Conservation (phyloP, 2,113 vertebrate genomes). For the Sinosuthora webbiana region DNA sequence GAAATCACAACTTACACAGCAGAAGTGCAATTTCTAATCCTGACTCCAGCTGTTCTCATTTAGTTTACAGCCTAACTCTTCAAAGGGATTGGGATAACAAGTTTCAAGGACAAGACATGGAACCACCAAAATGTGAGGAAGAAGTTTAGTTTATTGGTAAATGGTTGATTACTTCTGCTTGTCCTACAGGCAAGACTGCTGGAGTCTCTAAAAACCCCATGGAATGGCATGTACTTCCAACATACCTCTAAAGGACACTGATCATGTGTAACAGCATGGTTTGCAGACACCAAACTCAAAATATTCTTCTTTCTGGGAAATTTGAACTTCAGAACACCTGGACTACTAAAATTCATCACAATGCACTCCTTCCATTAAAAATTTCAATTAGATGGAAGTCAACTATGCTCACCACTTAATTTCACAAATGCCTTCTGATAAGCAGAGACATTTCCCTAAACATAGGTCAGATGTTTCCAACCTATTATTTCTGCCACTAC, state of each 20-base stretch:
- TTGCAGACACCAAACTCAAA: not conserved
- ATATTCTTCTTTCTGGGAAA: not conserved
- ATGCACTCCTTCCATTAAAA: not conserved
- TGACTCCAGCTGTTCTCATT: not conserved
- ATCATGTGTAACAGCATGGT: not conserved
- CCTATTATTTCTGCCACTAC: constrained; percentile 10
- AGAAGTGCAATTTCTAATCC: not conserved
- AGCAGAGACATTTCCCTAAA: not conserved
- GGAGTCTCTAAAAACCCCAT: not conserved
- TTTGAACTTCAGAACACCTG: not conserved
- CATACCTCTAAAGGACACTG: not conserved
- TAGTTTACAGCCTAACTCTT: not conserved
- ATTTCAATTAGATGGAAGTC: not conserved
- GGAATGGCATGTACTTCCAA: not conserved
- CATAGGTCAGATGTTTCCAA: not conserved
- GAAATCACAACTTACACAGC: not conserved
- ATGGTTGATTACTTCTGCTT: not conserved
- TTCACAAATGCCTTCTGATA: not conserved
- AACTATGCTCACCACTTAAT: not conserved
- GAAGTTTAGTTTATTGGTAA: not conserved
- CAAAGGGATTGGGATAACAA: not conserved
- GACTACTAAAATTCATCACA: not conserved
- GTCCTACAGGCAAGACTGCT: not conserved
- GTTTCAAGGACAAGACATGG: not conserved
- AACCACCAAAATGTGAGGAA: not conserved